Base-by-base conservation (phyloP, 2,797 vertebrate genomes). In the Distichodus sexfasciatus region DNA sequence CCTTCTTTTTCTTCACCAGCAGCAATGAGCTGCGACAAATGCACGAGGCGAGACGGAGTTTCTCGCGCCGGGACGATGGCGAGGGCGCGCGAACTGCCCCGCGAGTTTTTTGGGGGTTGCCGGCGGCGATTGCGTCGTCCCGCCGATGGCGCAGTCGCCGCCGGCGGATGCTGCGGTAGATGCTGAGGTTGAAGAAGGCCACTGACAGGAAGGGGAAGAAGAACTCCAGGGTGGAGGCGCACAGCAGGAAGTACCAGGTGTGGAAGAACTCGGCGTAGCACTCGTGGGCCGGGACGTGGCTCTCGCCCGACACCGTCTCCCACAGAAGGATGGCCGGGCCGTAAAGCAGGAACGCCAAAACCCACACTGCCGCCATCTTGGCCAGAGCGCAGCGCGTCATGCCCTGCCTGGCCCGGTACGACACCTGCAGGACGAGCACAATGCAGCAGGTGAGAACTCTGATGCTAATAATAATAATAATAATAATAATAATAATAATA, bases 131-230 rank as follows among this genome's bases (percentile, higher is more conserved):
- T 75, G 66, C 36, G 83, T 47, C 35, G n/a, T 79, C 82, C 71
- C 57, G 84, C 1, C 75, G 82, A 77, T 75, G 73, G 55, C 84
- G 79, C 55, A 76, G 43, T 40, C 90, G 87, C 54, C 91, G 85
- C 76, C 86, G 88, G 77, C 90, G 91, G 69, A 96, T 93, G 79
- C 78, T 90, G 82, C 90, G 86, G 86, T 94, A 95, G 86, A 97
- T 96, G 79, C 86, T 90, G 62, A 91, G 29, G 14, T 95, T 95
- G 88, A 97, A 97, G 87, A 92, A 95, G 59, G 89, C 81, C 82
- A 97, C 93, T 0, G 81, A 88, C 73, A 95, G 78, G 72, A 95
- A 87, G 0, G 94, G 95, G 44, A 89, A 81, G 50, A 95, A 90
- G 81, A 96, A 96, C 85, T 96, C 95, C 68, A 97, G 84, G 48